Conservation (phyloP, 2,888 invertebrate species). For the Cybosia mesomella region DNA sequence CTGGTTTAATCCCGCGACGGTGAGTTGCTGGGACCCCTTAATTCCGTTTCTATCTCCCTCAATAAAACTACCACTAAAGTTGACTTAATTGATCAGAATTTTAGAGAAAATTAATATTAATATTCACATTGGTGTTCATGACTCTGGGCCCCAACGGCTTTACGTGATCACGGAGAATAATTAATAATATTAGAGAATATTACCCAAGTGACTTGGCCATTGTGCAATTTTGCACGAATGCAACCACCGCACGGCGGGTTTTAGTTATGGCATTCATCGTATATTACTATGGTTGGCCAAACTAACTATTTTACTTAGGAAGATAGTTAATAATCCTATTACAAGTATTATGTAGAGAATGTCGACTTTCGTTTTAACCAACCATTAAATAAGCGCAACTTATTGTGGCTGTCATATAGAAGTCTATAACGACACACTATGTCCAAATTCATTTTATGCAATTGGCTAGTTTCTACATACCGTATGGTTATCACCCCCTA, state of each 20-base stretch:
- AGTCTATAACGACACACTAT: too few relatives aligned
- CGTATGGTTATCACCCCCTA: too few relatives aligned
- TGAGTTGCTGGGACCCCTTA: too few relatives aligned
- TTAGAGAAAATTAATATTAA: background rate
- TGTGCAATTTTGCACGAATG: background rate
- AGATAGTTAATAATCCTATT: too few relatives aligned
- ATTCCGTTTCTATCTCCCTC: too few relatives aligned
- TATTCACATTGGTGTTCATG: background rate
- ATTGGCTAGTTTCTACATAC: too few relatives aligned
- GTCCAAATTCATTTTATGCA: too few relatives aligned
- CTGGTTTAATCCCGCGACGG: too few relatives aligned
- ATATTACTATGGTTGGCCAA: background rate
- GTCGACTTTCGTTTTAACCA: too few relatives aligned
- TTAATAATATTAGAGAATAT: background rate
- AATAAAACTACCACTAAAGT: background rate
- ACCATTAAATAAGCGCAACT: too few relatives aligned
- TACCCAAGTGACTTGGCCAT: background rate
- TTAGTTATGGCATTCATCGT: background rate
- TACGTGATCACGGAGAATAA: background rate
- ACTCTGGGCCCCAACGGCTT: too few relatives aligned
- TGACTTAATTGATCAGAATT: background rate
- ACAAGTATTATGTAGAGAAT: background rate
- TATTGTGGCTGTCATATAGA: too few relatives aligned
- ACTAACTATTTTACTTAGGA: background rate
- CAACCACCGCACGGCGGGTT: background rate